Conservation (phyloP, 2,888 invertebrate species). For the Tortricodes alternella region DNA sequence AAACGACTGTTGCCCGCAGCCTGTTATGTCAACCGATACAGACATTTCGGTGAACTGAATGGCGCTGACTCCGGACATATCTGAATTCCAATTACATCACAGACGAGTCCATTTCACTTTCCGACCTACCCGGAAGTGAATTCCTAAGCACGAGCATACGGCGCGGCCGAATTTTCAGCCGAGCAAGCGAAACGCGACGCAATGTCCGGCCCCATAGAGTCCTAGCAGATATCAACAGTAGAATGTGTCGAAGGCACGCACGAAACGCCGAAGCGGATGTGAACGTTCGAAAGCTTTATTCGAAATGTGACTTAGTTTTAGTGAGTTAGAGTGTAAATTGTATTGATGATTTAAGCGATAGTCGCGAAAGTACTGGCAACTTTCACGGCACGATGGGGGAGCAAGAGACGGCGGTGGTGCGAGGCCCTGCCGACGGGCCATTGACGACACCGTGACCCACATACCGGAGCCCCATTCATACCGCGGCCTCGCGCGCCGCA, state of each 20-base stretch:
- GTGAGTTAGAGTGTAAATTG: constrained; percentile 71
- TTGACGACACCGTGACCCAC: constrained; percentile 82
- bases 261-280: constrained; percentile 78
- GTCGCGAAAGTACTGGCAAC: constrained; percentile 81
- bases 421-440: constrained; percentile 74
- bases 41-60: constrained; percentile 79
- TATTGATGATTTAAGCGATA: constrained; percentile 54
- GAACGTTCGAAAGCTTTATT: constrained; percentile 61
- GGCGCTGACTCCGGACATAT: constrained; percentile 80
- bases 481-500: constrained; percentile 72
- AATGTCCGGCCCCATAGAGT: constrained; percentile 51
- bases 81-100: constrained; percentile 83
- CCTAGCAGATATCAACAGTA: constrained; percentile 42
- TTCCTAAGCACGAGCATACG: constrained; percentile 81
- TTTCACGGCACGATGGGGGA: constrained; percentile 79
- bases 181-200: constrained; percentile 53
- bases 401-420: constrained; percentile 68
- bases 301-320: constrained; percentile 72
- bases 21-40: constrained; percentile 78
- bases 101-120: constrained; percentile 83
- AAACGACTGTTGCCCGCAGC: constrained; percentile 56
- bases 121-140: constrained; percentile 83
- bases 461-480: constrained; percentile 80
- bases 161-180: constrained; percentile 67
- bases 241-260: constrained; percentile 68